phyloP scores from a whole-genome alignment of 2,888 invertebrate genomes.

The Eugnorisma glareosa region DNA sequence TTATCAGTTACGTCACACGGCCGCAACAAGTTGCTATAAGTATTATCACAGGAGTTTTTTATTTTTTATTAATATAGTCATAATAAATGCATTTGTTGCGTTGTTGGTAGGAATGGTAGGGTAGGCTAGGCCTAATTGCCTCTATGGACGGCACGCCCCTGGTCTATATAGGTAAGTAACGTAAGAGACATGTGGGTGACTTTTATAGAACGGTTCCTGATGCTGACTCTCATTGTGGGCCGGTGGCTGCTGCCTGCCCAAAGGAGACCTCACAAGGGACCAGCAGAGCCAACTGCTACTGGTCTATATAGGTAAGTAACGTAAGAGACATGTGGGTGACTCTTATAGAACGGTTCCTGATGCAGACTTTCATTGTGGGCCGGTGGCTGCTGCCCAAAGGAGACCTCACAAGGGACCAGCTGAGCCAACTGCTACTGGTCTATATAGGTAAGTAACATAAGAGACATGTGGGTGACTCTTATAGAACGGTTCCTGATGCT shows the following conservation, averaged over 20 bases:
- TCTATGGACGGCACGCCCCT: too few species aligned
- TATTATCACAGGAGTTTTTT: too few species aligned
- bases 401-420: constrained; percentile 97
- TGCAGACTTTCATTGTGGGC: constrained; percentile 97
- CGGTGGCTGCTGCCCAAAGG: constrained; percentile 98
- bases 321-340: constrained; percentile 94
- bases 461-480: too few species aligned
- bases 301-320: constrained; percentile 93
- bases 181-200: constrained; percentile 92
- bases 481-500: too few species aligned
- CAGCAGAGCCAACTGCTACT: constrained; percentile 96
- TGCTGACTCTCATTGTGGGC: constrained; percentile 97
- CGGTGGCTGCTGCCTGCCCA: constrained; percentile 98
- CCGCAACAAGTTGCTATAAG: too few species aligned
- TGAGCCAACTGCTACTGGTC: constrained; percentile 97
- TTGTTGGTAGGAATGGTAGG: too few species aligned
- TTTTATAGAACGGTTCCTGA: constrained; percentile 96
- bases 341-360: constrained; percentile 96
- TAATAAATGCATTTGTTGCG: too few species aligned
- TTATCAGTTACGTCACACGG: too few species aligned
- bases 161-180: constrained; percentile 88
- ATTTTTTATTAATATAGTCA: too few species aligned
- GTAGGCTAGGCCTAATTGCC: too few species aligned
- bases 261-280: constrained; percentile 97
- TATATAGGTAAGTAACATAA: constrained; percentile 93